Base-by-base conservation (phyloP, 2,113 vertebrate genomes). In the Apus apus region DNA sequence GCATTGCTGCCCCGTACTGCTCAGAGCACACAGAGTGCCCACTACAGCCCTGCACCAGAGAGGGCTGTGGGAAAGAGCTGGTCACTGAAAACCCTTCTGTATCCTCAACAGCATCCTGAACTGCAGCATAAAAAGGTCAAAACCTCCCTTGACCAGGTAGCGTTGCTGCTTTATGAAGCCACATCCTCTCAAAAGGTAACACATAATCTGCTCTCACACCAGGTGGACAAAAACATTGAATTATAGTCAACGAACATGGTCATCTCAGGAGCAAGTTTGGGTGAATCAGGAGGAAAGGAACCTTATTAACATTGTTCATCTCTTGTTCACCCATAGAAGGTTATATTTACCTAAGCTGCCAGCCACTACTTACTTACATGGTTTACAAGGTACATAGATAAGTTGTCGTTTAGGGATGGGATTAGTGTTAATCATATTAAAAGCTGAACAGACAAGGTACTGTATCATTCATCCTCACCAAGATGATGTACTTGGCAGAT, bases 141-240 rank as follows among this genome's bases (percentile, higher is more conserved):
- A 25, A 46, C 21, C 13, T 19, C 25, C n/a, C 29, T 27, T 2
- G 3, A 11, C 62, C 13, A 34, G 8, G 14, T 8, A 36, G 7
- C 0, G 0, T 26, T 16, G 29, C 21, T 48, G 38, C 32, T 5
- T 29, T 38, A n/a, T 0, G 0, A 61, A 76, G n/a, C 12, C 26
- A 18, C 21, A 3, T 62, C 48, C 11, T 34, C 67, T 43, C 40
- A 43, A 14, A 43, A 43, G 11, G 40, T 43, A 12, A 43, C 40
- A 43, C 40, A 14, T 43, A 12, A 43, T 43, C 40, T 43, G 32
- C 58, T 53, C 27, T 32, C 6, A 6, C 45, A 30, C 27, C 80
- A 64, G 48, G 8, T 46, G 75, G 43, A n/a, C 0, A 4, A 34
- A 21, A 93, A 27, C 11, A 15, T 45, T 8, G 13, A 36, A 34